These are phyloP conservation scores for Trachelus tabidus DNA, from an alignment of 2,888 invertebrate genomes.

Conservation along the genomic window DNA sequence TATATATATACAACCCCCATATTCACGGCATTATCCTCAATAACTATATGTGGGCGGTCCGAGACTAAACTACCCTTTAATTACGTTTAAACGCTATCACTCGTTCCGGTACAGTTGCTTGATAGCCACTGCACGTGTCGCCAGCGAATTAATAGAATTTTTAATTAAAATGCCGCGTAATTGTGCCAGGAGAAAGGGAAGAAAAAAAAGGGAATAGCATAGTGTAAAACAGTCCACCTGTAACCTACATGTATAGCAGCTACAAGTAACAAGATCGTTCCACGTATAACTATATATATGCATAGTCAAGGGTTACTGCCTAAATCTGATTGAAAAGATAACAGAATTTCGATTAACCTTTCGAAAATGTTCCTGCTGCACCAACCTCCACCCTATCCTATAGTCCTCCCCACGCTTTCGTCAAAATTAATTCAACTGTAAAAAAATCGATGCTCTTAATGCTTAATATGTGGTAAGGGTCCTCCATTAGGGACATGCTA, in stretches of 20 bases:
- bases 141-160: conserved; percentile 53
- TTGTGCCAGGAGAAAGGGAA: conserved; percentile 30
- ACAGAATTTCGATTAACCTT: conserved; percentile 14
- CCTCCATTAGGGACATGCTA: not conserved
- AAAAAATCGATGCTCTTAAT: not conserved
- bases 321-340: conserved; percentile 15
- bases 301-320: not conserved
- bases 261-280: not conserved
- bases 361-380: conserved; percentile 12
- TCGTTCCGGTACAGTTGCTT: not conserved
- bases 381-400: too few species aligned
- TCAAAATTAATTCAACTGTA: not conserved
- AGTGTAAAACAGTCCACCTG: not conserved
- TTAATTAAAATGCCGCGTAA: conserved; percentile 57
- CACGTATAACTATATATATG: not conserved
- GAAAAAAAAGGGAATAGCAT: not conserved
- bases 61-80: not conserved
- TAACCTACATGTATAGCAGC: not conserved
- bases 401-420: too few species aligned
- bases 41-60: not conserved
- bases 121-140: not conserved
- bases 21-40: conserved; percentile 1
- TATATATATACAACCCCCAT: conserved; percentile 1
- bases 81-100: not conserved
- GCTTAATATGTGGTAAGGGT: not conserved